phyloP scores from a whole-genome alignment of 1,140 invertebrate species.

The Pinna nobilis region DNA sequence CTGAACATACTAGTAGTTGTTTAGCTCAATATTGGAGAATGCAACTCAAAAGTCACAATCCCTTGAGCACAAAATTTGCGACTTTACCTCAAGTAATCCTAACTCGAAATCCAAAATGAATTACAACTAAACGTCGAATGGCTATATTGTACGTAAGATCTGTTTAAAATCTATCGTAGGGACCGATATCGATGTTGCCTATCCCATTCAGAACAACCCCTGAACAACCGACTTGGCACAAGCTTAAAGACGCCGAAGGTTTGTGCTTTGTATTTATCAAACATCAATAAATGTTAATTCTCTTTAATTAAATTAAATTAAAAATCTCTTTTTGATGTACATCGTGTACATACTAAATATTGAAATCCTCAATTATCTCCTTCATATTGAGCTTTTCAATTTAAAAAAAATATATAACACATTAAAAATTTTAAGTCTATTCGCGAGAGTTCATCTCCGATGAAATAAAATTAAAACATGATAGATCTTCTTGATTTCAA shows the following conservation, averaged over 20 bases:
- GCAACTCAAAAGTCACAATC: too few relatives aligned
- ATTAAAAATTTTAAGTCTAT: neutral
- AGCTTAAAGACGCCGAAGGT: slow-evolving; percentile 50
- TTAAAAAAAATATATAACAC: neutral
- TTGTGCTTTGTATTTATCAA: neutral
- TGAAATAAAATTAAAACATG: neutral
- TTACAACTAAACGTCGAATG: too few relatives aligned
- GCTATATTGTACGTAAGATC: too few relatives aligned
- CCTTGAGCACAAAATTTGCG: too few relatives aligned
- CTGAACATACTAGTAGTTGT: too few relatives aligned
- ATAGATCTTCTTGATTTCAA: neutral
- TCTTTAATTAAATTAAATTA: neutral
- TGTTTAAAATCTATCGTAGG: too few relatives aligned
- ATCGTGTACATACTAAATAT: neutral
- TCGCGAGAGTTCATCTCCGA: neutral
- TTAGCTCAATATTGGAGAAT: too few relatives aligned
- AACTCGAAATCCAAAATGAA: too few relatives aligned
- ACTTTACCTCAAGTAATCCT: too few relatives aligned
- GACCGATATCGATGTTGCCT: slow-evolving; percentile 40
- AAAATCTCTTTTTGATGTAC: neutral
- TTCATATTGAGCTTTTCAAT: too few relatives aligned
- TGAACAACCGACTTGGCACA: slow-evolving; percentile 48
- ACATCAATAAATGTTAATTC: neutral
- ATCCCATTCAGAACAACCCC: slow-evolving; percentile 54
- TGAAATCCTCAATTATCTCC: neutral